Conservation (phyloP, 2,113 vertebrate genomes). For the Setophaga coronata region DNA sequence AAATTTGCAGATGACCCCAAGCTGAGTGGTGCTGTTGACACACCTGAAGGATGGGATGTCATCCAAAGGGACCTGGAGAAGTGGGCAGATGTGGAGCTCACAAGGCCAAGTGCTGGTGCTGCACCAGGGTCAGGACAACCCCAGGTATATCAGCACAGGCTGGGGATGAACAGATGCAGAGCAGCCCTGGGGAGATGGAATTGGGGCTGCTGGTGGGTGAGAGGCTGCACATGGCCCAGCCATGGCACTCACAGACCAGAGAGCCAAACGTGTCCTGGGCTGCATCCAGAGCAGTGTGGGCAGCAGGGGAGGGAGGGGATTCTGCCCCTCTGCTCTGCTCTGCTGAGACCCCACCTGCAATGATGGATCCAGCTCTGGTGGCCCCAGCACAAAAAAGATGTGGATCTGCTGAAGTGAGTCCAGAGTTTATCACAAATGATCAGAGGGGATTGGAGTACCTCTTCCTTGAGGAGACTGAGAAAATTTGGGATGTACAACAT, state of each 20-base stretch:
- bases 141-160: fast-evolving
- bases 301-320: not conserved
- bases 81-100: too few relatives aligned
- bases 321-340: not conserved
- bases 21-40: not conserved
- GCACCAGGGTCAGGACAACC: too few relatives aligned
- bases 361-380: not conserved
- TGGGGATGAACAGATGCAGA: not conserved
- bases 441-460: not conserved
- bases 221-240: not conserved
- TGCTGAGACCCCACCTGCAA: not conserved
- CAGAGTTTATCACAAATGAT: not conserved
- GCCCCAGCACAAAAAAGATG: not conserved
- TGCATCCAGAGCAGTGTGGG: not conserved
- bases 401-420: not conserved
- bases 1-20: not conserved
- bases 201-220: not conserved
- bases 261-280: not conserved
- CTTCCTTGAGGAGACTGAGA: not conserved
- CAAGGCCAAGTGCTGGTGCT: not conserved
- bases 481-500: not conserved
- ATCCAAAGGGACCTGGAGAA: not conserved
- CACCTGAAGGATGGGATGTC: not conserved
- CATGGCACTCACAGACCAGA: not conserved
- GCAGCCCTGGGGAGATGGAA: fast-evolving